These are phyloP conservation scores for Daubentonia madagascariensis DNA, from an alignment of 2,113 vertebrate genomes.

Conservation along the genomic window DNA sequence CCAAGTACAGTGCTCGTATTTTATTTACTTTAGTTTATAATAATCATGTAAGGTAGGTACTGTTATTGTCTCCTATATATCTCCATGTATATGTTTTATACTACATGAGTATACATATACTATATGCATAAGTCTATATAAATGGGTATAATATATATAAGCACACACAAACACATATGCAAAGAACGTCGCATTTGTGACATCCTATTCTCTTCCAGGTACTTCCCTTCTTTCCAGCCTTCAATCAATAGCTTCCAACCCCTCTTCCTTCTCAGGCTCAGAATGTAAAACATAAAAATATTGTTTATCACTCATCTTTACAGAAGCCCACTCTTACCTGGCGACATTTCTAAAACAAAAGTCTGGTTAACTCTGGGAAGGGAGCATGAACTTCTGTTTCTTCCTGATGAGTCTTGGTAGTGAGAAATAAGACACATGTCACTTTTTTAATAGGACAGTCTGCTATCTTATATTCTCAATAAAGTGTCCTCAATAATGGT, in stretches of 20 bases:
- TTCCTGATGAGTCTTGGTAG: not conserved
- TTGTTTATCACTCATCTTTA: not conserved
- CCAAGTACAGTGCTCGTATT: not conserved
- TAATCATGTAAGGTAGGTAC: not conserved
- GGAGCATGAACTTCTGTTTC: not conserved
- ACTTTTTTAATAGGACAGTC: not conserved
- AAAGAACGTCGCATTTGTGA: not conserved
- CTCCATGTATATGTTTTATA: not conserved
- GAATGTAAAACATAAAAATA: conserved; percentile 20
- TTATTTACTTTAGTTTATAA: not conserved
- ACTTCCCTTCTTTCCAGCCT: not conserved
- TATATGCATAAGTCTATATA: not conserved
- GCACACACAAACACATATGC: not conserved
- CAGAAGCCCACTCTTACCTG: not conserved
- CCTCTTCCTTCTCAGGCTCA: not conserved
- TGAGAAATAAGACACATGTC: not conserved
- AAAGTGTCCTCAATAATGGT: not conserved
- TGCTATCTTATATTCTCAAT: not conserved
- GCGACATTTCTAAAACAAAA: not conserved
- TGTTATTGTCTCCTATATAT: not conserved
- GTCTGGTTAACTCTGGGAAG: not conserved
- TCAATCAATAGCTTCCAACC: not conserved
- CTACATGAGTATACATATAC: not conserved
- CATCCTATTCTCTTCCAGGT: not conserved
- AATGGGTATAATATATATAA: not conserved